These are phyloP conservation scores for Cepaea nemoralis DNA, from an alignment of 1,140 invertebrate species.

Conservation along the genomic window DNA sequence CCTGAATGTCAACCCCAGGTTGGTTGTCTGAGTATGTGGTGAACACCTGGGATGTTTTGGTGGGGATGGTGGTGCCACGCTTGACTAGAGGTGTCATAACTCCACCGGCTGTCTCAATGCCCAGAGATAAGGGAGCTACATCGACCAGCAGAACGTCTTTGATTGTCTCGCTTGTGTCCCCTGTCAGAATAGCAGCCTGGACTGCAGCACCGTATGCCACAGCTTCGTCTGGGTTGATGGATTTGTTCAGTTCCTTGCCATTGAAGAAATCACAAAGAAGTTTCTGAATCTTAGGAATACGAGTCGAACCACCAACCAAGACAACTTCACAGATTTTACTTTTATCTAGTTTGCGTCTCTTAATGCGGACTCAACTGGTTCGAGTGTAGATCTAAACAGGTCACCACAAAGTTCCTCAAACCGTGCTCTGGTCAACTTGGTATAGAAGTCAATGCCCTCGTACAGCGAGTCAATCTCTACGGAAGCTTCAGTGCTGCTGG, in stretches of 20 bases:
- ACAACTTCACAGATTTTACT: conserved; percentile 95
- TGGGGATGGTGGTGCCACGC: conserved; percentile 67
- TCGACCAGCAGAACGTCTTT: conserved; percentile 66
- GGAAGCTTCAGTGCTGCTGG: conserved; percentile 89
- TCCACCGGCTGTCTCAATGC: conserved; percentile 76
- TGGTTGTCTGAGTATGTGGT: conserved; percentile 77
- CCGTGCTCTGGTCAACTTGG: conserved; percentile 89
- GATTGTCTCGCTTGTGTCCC: conserved; percentile 56
- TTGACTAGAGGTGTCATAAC: conserved; percentile 74
- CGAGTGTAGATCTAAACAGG: conserved; percentile 87
- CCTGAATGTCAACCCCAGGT: conserved; percentile 79
- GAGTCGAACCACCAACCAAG: conserved; percentile 80
- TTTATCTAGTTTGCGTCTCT: conserved; percentile 96
- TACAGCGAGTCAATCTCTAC: conserved; percentile 76
- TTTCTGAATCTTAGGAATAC: conserved; percentile 91
- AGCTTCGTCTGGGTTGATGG: conserved; percentile 67
- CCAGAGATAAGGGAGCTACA: conserved; percentile 50
- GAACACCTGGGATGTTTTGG: conserved; percentile 65
- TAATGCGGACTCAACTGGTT: conserved; percentile 94
- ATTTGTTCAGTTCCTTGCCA: too few relatives aligned
- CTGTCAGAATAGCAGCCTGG: conserved; percentile 75
- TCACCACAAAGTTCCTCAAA: conserved; percentile 84
- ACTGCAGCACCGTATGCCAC: conserved; percentile 77
- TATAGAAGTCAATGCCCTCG: conserved; percentile 89
- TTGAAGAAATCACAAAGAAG: conserved; percentile 88